A percentile compares a stretch with the other conserved stretches of the same genome.
phyloP scores from a whole-genome alignment of 2,888 invertebrate genomes.

The Proisotoma minuta region DNA sequence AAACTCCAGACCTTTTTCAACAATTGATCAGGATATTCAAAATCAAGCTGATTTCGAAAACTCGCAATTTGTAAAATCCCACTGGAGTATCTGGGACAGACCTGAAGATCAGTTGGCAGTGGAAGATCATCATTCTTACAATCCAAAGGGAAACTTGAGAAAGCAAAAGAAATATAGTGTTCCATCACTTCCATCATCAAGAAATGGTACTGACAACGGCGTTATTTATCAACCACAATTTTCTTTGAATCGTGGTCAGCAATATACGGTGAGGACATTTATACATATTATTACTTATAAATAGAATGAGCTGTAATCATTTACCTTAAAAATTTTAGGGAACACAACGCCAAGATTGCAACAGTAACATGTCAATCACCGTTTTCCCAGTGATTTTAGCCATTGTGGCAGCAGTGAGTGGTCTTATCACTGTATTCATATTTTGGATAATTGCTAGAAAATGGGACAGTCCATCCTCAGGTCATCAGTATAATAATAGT shows the following conservation, averaged over 20 bases:
- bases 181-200: too few species aligned
- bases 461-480: background rate
- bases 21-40: too few species aligned
- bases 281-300: too few species aligned
- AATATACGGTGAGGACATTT: too few species aligned
- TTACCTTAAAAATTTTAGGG: background rate
- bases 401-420: constrained; percentile 22
- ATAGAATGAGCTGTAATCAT: too few species aligned
- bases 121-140: background rate
- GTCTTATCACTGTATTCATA: constrained; percentile 24
- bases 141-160: too few species aligned
- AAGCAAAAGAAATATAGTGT: too few species aligned
- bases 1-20: background rate
- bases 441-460: constrained; percentile 20
- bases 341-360: constrained; percentile 3
- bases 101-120: constrained; percentile 15
- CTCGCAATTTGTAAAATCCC: background rate
- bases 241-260: too few species aligned
- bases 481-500: background rate
- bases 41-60: background rate
- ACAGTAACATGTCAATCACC: constrained; percentile 21
- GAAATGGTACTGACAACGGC: too few species aligned
- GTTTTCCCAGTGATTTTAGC: constrained; percentile 24
- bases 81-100: constrained; percentile 10
- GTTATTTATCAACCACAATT: too few species aligned